Base-by-base conservation (phyloP, 2,888 invertebrate genomes). In the Venustoraphidia nigricollis region DNA sequence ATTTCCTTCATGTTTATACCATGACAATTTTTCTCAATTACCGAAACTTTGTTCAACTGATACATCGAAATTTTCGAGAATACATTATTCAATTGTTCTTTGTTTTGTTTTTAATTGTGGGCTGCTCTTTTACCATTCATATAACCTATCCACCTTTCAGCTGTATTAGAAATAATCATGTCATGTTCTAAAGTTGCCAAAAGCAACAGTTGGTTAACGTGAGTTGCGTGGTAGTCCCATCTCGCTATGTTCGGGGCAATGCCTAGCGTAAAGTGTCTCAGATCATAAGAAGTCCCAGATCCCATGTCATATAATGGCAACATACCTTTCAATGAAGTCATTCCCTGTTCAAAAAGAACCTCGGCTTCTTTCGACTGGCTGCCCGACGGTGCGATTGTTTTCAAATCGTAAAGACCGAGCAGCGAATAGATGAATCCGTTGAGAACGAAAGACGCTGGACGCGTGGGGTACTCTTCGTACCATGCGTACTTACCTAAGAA, bases 391-490 rank as follows among this genome's bases (percentile, higher is more conserved):
- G 87, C 84, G 36, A 86, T 81, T 44, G 78, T 77, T 65, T 86
- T 83, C n/a, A 97, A 71, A 71, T 98, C 98, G 66, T 95, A 96
- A 10, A 98, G 75, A 1, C 97, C 97, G 50, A 98, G 77, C 8
- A 98, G 72, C 0, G 97, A 90, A 70, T 96, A 98, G 59, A 98
- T 93, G 70, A 98, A 98, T 41, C 98, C 98, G 69, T 98, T 98
- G 27, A 98, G 77, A 10, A 98, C 96, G 69, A 93, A 96, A 0
- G 91, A 83, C 5, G 93, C 79, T 1, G 97, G 97, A 47, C 79
- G 81, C 0, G 97, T 97, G 1, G 98, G 98, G 67, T 98, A 98
- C 65, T 98, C 98, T 64, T 98, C 97, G 64, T 94, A 97, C 96
- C 96, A 97, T 47, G 83, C 77, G 61, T 82, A 85, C 63, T 83